Evolutionary conservation across 2,113 vertebrate species (phyloP), one percentile per base, ranked within the genome.

Genomic region (Shinisaurus crocodilurus): DNA sequence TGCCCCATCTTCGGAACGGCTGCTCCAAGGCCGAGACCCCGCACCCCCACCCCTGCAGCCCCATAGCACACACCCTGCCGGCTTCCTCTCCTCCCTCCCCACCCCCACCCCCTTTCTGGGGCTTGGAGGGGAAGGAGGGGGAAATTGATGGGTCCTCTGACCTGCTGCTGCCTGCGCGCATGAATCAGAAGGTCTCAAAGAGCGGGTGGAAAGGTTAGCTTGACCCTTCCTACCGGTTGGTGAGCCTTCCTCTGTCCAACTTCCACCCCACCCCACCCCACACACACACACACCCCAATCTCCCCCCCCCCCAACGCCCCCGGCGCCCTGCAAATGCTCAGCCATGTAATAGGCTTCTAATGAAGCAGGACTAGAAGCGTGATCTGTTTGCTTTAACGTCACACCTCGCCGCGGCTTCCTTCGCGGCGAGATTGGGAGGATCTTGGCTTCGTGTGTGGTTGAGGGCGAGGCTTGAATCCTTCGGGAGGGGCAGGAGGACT

Each of bases 301-400:
- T n/a, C n/a, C n/a, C 48, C 32, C 27, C 40, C 7, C 48, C 34
- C 16, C 16, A 5, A 18, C 6, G 76, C 76, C 76, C 67, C 60
- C 20, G 20, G 43, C 16, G 70, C 48, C 50, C 85, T 29, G 70
- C 50, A 40, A 75, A 76, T 2, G 70, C 70, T 86, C 85, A 40
- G 85, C 48, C 70, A 25, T 75, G 85, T 86, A 86, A 86, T 86
- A 25, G 70, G 48, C 85, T 86, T 60, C 85, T 86, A 86, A 86
- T 86, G 85, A 75, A 75, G 83, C 43, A 0, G 27, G 32, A 29
- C 83, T 69, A 34, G 43, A 12, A 48, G n/a, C n/a, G 48, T 5
- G 85, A 75, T 75, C 85, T 86, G 85, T 32, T 86, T 40, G 70
- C 15, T 86, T 57, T 86, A 86, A 86, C 15, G n/a, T 86, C 34